These are phyloP conservation scores for Argynnis bischoffii DNA, from an alignment of 2,888 invertebrate genomes.

Conservation along the genomic window DNA sequence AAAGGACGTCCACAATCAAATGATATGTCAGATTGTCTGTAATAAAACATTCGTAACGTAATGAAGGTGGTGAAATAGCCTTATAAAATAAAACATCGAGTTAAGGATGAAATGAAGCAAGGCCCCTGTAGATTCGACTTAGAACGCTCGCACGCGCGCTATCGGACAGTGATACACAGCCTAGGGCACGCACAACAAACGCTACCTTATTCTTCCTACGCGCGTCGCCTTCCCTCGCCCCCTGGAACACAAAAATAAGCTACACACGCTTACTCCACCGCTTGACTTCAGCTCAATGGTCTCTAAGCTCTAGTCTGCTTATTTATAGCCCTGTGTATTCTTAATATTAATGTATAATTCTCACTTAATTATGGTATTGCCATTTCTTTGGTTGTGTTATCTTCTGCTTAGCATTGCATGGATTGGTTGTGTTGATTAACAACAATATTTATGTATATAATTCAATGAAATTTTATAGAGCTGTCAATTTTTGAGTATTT, in stretches of 20 bases:
- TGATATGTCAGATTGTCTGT: neutral
- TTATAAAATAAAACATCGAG: slow-evolving; percentile 33
- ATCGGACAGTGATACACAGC: slow-evolving; percentile 82
- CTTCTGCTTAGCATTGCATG: no score
- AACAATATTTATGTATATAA: no score
- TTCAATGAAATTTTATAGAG: no score
- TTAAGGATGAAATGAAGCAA: slow-evolving; percentile 38
- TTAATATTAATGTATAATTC: neutral
- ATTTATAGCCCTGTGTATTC: neutral
- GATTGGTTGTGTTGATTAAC: no score
- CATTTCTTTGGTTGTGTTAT: no score
- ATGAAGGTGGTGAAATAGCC: slow-evolving; percentile 33
- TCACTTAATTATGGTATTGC: neutral
- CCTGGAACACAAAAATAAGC: slow-evolving; percentile 82
- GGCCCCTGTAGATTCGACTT: slow-evolving; percentile 63
- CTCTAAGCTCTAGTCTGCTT: neutral
- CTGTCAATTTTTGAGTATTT: no score
- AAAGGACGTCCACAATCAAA: neutral
- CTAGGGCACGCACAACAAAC: slow-evolving; percentile 83
- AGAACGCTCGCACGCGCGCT: slow-evolving; percentile 75
- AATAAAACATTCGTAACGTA: neutral
- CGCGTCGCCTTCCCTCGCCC: slow-evolving; percentile 75
- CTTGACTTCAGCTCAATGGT: slow-evolving; percentile 45
- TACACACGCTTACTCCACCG: slow-evolving; percentile 73
- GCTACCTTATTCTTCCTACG: slow-evolving; percentile 79